These are phyloP conservation scores for Passer montanus DNA, from an alignment of 2,113 vertebrate species.

Conservation along the genomic window DNA sequence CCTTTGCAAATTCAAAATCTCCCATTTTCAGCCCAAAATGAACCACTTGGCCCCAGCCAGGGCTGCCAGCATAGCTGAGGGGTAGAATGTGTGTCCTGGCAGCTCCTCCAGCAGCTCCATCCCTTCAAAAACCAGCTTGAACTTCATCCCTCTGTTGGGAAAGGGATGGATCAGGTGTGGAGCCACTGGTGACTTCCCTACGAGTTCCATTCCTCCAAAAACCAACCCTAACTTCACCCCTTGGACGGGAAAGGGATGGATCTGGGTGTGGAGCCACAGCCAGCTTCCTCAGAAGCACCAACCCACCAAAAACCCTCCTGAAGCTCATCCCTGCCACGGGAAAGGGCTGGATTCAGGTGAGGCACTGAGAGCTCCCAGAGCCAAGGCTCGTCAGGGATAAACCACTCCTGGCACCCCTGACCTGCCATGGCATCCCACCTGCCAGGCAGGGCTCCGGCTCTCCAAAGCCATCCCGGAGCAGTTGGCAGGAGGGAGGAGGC, in stretches of 20 bases:
- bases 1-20: background rate
- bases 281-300: background rate
- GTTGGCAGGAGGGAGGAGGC: background rate
- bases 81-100: accelerated
- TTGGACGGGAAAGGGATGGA: background rate
- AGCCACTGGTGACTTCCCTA: accelerated
- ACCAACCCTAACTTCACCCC: no score
- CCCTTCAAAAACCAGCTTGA: background rate
- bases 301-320: accelerated
- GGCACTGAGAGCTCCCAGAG: accelerated
- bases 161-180: background rate
- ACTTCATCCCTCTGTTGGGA: background rate
- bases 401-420: accelerated
- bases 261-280: background rate
- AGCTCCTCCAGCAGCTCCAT: background rate
- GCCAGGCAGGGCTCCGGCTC: background rate
- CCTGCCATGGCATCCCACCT: accelerated
- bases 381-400: background rate
- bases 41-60: accelerated
- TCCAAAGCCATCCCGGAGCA: accelerated
- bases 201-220: background rate
- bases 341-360: background rate
- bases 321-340: accelerated
- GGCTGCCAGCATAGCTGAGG: background rate
- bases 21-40: background rate